Base-by-base conservation (phyloP, 2,113 vertebrate species). In the Rhinopomastus cyanomelas region DNA sequence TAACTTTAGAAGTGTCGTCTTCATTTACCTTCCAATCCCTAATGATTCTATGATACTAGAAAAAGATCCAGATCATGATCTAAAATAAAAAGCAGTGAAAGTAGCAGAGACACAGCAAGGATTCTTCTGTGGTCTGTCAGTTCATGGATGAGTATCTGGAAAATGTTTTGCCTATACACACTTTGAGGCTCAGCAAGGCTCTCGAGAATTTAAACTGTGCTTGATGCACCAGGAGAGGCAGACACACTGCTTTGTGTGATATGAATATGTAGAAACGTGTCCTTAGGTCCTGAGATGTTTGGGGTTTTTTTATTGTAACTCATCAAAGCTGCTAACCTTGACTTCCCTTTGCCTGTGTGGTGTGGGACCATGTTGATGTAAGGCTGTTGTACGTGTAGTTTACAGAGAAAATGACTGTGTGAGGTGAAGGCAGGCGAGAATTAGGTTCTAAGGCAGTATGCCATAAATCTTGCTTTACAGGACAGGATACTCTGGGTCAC, bases 391-490 rank as follows among this genome's bases (percentile, higher is more conserved):
- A 46, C 39, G 51, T 67, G 56, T 74, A 81, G 87, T 89, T 94
- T 92, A 72, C 79, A 92, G 87, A 91, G 77, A 39, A 88, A 88
- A 93, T 57, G 49, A 55, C 82, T 83, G 39, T 56, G 80, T 71
- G 53, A 84, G 57, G 82, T 75, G 73, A 85, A 75, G 53, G 42
- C 65, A 74, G 56, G 55, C 85, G 77, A 62, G 82, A 88, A 91
- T 93, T 91, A 92, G 51, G 55, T 73, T 68, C 77, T 68, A 66
- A 94, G 69, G 75, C 86, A 93, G 62, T 23, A 22, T 59, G 42
- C 62, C 52, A 81, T 94, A 95, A 94, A 94, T 95, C 90, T 90
- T 92, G 37, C 44, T 92, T 92, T 94, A 86, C 55, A 94, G 59
- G 78, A 82, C 77, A 85, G 86, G 48, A 73, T 92, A n/a, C 52